These are phyloP conservation scores for Trimorus sp. DNA, from an alignment of 2,888 invertebrate genomes.

Conservation along the genomic window DNA sequence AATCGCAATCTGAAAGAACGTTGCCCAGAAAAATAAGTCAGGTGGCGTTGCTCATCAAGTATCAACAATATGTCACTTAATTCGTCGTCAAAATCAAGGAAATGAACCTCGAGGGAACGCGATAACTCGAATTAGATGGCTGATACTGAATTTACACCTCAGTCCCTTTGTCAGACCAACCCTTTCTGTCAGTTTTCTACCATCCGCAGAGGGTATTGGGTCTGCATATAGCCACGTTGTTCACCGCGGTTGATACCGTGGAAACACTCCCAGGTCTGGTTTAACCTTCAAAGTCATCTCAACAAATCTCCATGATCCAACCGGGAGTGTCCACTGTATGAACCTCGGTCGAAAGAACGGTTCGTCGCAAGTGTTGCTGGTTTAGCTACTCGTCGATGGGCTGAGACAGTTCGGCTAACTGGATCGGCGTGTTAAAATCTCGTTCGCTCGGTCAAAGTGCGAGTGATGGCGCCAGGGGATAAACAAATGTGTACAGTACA, in stretches of 20 bases:
- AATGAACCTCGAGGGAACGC: no score
- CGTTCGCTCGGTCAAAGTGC: slow-evolving; percentile 77
- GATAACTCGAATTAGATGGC: no score
- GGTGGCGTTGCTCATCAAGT: no score
- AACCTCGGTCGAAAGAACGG: no score
- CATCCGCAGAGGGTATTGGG: slow-evolving; percentile 16
- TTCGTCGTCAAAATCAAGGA: no score
- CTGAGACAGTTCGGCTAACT: slow-evolving; percentile 14
- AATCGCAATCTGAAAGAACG: slow-evolving; percentile 1
- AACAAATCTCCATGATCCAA: no score
- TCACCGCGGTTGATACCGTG: slow-evolving; percentile 9
- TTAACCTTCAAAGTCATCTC: no score
- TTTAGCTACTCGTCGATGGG: slow-evolving; percentile 16
- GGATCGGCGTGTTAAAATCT: slow-evolving; percentile 50
- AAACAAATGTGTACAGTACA: slow-evolving; percentile 55
- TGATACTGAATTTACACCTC: no score
- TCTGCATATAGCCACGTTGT: slow-evolving; percentile 27
- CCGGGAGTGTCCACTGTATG: no score
- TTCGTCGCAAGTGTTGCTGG: neutral
- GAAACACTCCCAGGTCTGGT: slow-evolving; percentile 6
- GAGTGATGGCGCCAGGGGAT: slow-evolving; percentile 66
- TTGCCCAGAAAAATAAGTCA: neutral
- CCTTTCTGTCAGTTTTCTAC: neutral
- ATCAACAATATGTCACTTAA: no score
- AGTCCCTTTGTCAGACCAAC: neutral